A percentile compares a stretch with the other conserved stretches of the same genome.
Conservation (phyloP, 2,888 invertebrate species). For the Tetrapedia diversipes region DNA sequence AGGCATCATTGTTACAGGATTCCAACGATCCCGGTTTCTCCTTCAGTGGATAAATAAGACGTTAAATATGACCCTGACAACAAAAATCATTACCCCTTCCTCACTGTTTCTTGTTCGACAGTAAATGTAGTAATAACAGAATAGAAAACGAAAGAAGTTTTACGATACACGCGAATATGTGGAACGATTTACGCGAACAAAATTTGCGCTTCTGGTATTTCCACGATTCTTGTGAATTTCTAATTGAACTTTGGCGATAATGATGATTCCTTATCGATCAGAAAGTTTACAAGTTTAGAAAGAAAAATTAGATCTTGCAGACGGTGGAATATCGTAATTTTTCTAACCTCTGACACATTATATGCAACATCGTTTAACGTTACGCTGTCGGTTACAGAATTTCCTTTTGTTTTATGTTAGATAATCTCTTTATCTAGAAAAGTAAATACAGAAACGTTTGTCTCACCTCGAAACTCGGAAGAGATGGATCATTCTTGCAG, state of each 20-base stretch:
- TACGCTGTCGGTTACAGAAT: no score
- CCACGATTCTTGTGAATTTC: background rate
- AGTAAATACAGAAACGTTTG: no score
- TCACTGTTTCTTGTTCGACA: background rate
- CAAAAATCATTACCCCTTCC: conserved; percentile 8
- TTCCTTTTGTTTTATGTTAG: no score
- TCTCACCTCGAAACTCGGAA: background rate
- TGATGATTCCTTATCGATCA: background rate
- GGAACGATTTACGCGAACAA: background rate
- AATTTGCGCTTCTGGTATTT: conserved; percentile 23
- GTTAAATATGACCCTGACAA: conserved; percentile 15
- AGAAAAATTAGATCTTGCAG: background rate
- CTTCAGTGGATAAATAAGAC: background rate
- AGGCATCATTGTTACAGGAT: background rate
- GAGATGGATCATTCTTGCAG: background rate
- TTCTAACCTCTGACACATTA: background rate
- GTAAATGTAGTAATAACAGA: background rate
- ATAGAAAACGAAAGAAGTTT: conserved; percentile 9
- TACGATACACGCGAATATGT: background rate
- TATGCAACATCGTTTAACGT: background rate
- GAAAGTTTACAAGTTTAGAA: background rate
- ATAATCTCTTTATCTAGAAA: background rate
- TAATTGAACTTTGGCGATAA: background rate
- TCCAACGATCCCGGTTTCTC: background rate
- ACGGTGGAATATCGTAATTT: background rate